These are phyloP conservation scores for Helicoverpa armigera DNA, from an alignment of 1,140 invertebrate species.

Conservation along the genomic window DNA sequence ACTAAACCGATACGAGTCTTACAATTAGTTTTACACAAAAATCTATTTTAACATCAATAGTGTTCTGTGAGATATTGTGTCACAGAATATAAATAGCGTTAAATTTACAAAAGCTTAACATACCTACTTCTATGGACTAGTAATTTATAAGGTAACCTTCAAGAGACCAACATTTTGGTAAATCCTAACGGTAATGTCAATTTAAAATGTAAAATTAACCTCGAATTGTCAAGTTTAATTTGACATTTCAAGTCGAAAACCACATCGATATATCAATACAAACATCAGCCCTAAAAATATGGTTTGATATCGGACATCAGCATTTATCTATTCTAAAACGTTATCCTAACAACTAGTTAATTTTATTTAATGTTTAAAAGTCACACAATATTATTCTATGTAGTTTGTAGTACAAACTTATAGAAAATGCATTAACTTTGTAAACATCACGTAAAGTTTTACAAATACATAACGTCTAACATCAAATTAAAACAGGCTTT, in stretches of 20 bases:
- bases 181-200: conserved; percentile 40
- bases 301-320: conserved; percentile 40
- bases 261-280: conserved; percentile 28
- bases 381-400: conserved; percentile 29
- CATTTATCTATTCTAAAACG: conserved; percentile 31
- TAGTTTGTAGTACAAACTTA: conserved; percentile 39
- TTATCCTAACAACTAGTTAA: conserved; percentile 23
- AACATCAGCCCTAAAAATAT: conserved; percentile 39
- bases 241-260: conserved; percentile 22
- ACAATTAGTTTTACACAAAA: conserved; percentile 54
- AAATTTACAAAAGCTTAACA: conserved; percentile 77
- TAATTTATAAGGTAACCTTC: conserved; percentile 74
- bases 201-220: neutral
- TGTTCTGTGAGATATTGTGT: conserved; percentile 46
- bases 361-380: conserved; percentile 29
- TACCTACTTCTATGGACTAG: conserved; percentile 76
- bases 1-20: conserved; percentile 50
- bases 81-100: conserved; percentile 60
- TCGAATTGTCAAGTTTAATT: neutral
- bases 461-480: conserved; percentile 34
- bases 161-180: conserved; percentile 62
- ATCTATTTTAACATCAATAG: conserved; percentile 56
- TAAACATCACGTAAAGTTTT: conserved; percentile 9
- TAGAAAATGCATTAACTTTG: conserved; percentile 22
- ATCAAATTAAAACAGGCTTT: conserved; percentile 32